Evolutionary conservation across 2,113 vertebrate genomes (phyloP), one percentile per base, ranked within the genome.

Genomic region (Gopherus flavomarginatus): DNA sequence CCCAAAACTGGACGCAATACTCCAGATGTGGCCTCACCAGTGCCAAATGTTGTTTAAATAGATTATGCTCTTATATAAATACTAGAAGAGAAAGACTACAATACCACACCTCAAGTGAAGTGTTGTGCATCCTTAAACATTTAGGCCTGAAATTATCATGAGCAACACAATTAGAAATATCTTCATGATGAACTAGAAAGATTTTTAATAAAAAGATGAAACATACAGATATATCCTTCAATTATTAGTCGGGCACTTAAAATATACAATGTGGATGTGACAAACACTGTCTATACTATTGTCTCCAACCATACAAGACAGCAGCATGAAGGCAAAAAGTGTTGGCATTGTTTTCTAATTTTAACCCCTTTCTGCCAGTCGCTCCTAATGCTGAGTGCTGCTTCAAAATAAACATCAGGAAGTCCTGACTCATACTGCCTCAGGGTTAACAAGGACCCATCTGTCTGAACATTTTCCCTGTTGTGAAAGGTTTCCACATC

Each of bases 241-340:
- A 2, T 1, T 31, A 89, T 56, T 52, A 92, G 86, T 16, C 78
- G 80, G 87, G 89, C 56, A 77, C 57, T 86, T 89, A 75, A 0
- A 0, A 29, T n/a, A 69, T 1, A 1, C 2, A 1, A 35, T 0
- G 0, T 1, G 38, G 42, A 54, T 0, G 0, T 44, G 86, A 90
- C 84, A 83, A 79, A 84, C 72, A 83, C 12, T 6, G 21, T 22
- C 24, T 2, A 44, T 38, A 5, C 49, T 81, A 89, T 0, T 87
- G 53, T 31, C 77, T 84, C 10, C 69, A 95, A 81, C 69, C 44
- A 24, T 87, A 80, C 29, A 54, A 59, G 53, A 57, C 31, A 35
- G 62, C 62, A 19, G 62, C 62, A 65, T n/a, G 31, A 53, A 22
- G 56, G 88, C 5, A 87, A 81, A 81, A 90, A 54, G n/a, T 52